Conservation (phyloP, 2,888 invertebrate species). For the Nysson spinosus region DNA sequence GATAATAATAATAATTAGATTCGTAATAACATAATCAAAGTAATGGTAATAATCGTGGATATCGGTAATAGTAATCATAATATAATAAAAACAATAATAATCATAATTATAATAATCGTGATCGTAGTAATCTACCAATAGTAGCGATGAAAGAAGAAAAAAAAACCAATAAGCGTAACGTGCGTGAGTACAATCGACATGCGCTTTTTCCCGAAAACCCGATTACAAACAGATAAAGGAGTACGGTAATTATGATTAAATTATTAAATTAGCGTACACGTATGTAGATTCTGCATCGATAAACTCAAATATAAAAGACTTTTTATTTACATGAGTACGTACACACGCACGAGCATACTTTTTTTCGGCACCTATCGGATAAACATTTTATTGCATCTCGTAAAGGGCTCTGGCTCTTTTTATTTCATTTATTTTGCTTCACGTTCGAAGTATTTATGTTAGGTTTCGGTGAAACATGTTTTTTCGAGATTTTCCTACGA, state of each 20-base stretch:
- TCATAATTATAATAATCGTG: conserved; percentile 22
- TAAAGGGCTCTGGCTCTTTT: conserved; percentile 3
- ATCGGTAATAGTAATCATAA: conserved; percentile 23
- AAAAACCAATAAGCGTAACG: conserved; percentile 50
- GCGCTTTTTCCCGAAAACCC: conserved; percentile 61
- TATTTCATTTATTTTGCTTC: not conserved
- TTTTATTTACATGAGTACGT: conserved; percentile 58
- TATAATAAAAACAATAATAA: conserved; percentile 24
- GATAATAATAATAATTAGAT: conserved; percentile 26
- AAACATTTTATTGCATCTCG: conserved; percentile 18
- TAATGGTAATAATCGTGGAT: conserved; percentile 28
- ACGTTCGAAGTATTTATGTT: not conserved
- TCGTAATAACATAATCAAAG: conserved; percentile 20
- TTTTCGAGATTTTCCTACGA: too few species aligned
- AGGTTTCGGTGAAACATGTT: too few species aligned
- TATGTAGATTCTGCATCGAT: conserved; percentile 33
- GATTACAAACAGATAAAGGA: conserved; percentile 27
- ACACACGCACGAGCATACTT: conserved; percentile 38
- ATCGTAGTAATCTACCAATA: conserved; percentile 26
- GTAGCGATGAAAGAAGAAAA: conserved; percentile 21
- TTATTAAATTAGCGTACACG: conserved; percentile 40
- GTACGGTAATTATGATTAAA: conserved; percentile 35
- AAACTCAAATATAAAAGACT: conserved; percentile 67
- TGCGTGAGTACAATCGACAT: conserved; percentile 61
- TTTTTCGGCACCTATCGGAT: conserved; percentile 26